Conservation (phyloP, 2,113 vertebrate species). For the Salvelinus fontinalis region DNA sequence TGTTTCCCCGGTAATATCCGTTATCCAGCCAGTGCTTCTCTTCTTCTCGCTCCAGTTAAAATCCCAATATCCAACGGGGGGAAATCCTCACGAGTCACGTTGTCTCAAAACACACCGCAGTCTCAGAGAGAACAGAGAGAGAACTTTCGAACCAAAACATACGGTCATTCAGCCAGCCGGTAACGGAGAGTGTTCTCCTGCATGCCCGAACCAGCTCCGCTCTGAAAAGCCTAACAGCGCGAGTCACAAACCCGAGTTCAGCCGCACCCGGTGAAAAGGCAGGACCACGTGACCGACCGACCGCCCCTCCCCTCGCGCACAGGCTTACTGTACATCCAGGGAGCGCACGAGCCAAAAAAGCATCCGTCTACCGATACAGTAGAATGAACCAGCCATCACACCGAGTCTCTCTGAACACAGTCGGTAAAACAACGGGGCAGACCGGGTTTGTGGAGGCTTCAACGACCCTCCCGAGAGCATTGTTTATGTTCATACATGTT, state of each 20-base stretch:
- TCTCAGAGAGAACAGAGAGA: constrained; percentile 17
- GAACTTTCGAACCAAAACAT: not conserved
- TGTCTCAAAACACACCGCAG: constrained; percentile 25
- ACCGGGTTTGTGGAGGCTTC: no score
- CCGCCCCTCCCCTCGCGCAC: constrained; percentile 17
- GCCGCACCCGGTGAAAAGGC: constrained; percentile 56
- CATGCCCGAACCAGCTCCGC: constrained; percentile 48
- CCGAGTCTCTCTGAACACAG: no score
- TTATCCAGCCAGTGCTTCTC: constrained; percentile 18
- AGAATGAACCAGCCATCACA: no score
- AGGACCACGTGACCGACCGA: constrained; percentile 57
- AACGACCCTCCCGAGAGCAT: no score
- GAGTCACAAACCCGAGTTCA: constrained; percentile 62
- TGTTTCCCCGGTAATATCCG: constrained; percentile 20
- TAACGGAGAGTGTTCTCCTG: constrained; percentile 26
- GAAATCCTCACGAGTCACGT: not conserved
- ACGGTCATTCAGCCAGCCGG: not conserved
- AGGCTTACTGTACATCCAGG: constrained; percentile 22
- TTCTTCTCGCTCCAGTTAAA: constrained; percentile 14
- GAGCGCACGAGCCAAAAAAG: constrained; percentile 17
- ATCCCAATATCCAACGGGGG: no score
- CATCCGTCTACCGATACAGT: not conserved
- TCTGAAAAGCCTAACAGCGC: constrained; percentile 52
- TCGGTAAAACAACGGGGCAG: no score
- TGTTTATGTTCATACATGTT: no score